Evolutionary conservation across 2,888 invertebrate genomes (phyloP), one percentile per base, ranked within the genome.

Genomic region (Microdon myrmicae): DNA sequence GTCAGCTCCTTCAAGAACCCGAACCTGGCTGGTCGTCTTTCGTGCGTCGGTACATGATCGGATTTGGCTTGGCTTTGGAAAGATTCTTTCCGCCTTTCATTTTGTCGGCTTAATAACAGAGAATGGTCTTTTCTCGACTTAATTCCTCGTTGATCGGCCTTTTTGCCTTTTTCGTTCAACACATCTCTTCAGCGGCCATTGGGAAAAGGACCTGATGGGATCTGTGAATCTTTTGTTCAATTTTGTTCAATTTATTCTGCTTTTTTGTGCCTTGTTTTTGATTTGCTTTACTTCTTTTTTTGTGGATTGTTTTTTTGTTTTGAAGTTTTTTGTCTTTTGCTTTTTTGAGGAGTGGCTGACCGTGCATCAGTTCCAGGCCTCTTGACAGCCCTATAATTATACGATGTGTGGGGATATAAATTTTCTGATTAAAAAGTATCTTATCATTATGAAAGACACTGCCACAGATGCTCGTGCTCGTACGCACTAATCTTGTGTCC

Each of bases 371-470:
- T 48, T 25, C 41, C 37, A 28, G 49, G 41, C 44, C 51, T 37
- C 73, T 73, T 77, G 78, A 77, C 77, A 77, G 75, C 74, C 75
- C 75, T 75, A 76, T 77, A 77, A 77, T 77, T 77, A 77, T 74
- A 74, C 70, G 56, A 60, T 73, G 71, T 70, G 60, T 71, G 71
- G 70, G 71, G 71, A 75, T 75, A 78, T 77, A 78, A 73, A 76
- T 78, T 77, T 76, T 76, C 75, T 77, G 77, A 77, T 77, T 77
- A 78, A 78, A 78, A 77, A 76, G 72, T 77, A 76, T 76, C 77
- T 77, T 78, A 78, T 77, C 77, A 77, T 76, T 75, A 77, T 74
- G 72, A 72, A 73, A 71, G 75, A 72, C 71, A 67, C 29, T 41
- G 38, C 44, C n/a, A n/a, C n/a, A n/a, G n/a, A n/a, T n/a, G n/a